Evolutionary conservation across 2,113 vertebrate genomes (phyloP).

Genomic region (Naja naja): DNA sequence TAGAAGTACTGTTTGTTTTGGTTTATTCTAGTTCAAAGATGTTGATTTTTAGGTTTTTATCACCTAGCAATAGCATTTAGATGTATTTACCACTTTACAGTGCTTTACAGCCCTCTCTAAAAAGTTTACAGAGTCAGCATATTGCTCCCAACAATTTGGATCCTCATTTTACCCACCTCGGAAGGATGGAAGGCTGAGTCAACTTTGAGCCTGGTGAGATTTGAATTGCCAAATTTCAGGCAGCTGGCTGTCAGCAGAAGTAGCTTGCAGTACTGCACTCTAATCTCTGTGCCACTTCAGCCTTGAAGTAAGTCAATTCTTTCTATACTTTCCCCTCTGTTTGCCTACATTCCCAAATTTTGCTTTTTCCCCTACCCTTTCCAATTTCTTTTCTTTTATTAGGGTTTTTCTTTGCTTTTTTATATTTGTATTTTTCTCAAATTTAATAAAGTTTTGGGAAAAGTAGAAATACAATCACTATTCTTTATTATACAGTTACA

Average conservation of each 20-base stretch:
- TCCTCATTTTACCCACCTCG: too few species aligned
- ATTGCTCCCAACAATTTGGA: too few species aligned
- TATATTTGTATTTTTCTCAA: not conserved
- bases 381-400: not conserved
- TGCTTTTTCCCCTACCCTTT: not conserved
- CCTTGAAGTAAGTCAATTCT: not conserved
- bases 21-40: not conserved
- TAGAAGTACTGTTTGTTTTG: not conserved
- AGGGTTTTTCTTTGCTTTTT: not conserved
- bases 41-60: not conserved
- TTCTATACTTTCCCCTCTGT: not conserved
- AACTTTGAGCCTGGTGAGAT: too few species aligned
- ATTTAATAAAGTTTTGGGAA: not conserved
- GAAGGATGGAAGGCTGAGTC: too few species aligned
- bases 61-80: not conserved
- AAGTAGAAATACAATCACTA: not conserved
- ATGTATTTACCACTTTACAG: too few species aligned
- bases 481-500: not conserved
- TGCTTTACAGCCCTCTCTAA: too few species aligned
- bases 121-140: too few species aligned
- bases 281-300: not conserved
- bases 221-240: too few species aligned
- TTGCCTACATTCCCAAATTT: not conserved
- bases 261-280: too few species aligned
- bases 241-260: too few species aligned